Evolutionary conservation across 2,888 invertebrate genomes (phyloP), one percentile per base, ranked within the genome.

Genomic region (Mactromeris polynyma): DNA sequence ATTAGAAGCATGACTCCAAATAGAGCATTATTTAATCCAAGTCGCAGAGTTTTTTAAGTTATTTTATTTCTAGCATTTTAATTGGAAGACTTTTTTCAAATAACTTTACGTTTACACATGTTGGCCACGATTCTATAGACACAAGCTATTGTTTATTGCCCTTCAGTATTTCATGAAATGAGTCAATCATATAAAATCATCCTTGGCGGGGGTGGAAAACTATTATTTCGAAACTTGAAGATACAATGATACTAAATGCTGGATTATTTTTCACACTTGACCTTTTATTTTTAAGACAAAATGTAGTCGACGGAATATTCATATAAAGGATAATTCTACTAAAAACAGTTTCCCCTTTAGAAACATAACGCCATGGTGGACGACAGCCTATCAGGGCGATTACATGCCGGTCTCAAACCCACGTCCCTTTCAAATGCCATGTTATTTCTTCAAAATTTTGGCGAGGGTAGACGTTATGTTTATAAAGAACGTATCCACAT

Each of bases 251-350:
- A 17, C 14, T 19, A 19, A 73, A 17, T 33, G 4, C 31, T 33
- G 36, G 73, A 73, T 73, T 73, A 73, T 36, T 19, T 33, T 33
- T 73, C 36, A 73, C 36, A 73, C 17, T 73, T 73, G 73, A 73
- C 73, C 73, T 73, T 58, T 73, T 36, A 73, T 33, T 73, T 33
- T 73, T 64, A 26, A 26, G 58, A 19, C 73, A 73, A 73, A 19
- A 33, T 73, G 33, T 73, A 73, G 73, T 36, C 73, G 36, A 17
- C 19, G 73, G 73, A 73, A 73, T 73, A 33, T 64, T 64, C 11
- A 64, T 6, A 33, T 11, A 73, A 19, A 26, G 33, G 9, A 64
- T 64, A n/a, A 17, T n/a, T 58, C 26, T 4, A 21, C 26, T 58
- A 58, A 21, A 58, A 58, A 58, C 58, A 2, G 19, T n/a, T 21